Percentiles rank a stretch among this genome's conserved stretches.
phyloP scores from a whole-genome alignment of 2,797 vertebrate genomes.

The Amblyraja radiata region DNA sequence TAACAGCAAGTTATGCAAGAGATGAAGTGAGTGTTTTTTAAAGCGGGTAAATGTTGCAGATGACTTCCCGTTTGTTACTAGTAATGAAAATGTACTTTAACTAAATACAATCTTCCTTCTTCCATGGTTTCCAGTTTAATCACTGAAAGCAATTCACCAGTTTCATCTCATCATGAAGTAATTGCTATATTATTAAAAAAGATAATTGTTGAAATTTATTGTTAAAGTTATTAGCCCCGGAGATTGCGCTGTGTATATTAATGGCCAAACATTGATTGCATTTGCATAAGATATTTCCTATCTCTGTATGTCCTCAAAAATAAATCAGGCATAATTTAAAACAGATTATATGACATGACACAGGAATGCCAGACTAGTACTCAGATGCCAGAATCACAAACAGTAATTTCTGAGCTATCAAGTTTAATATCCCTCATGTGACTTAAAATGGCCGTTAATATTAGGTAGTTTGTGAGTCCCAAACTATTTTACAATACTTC shows the following conservation, averaged over 20 bases:
- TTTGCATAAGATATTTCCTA: neutral
- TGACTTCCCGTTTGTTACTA: neutral
- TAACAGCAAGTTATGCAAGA: neutral
- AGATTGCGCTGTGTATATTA: neutral
- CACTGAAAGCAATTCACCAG: neutral
- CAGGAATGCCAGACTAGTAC: conserved; percentile 17
- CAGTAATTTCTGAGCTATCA: neutral
- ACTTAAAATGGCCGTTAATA: conserved; percentile 6
- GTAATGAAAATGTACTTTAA: neutral
- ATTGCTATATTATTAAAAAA: neutral
- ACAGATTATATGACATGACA: conserved; percentile 13
- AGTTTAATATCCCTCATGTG: conserved; percentile 18
- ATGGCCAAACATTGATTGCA: neutral
- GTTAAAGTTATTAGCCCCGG: neutral
- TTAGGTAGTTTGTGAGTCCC: conserved; percentile 7
- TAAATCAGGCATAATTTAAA: conserved; percentile 26
- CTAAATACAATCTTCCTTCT: neutral
- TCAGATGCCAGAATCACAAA: neutral
- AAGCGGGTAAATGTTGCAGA: neutral
- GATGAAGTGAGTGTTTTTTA: neutral
- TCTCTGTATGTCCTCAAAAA: neutral
- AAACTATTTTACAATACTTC: neutral
- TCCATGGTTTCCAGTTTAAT: neutral
- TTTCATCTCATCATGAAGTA: conserved; percentile 15
- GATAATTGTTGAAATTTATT: neutral